phyloP scores from a whole-genome alignment of 2,888 invertebrate species.

The Andrena camellia region DNA sequence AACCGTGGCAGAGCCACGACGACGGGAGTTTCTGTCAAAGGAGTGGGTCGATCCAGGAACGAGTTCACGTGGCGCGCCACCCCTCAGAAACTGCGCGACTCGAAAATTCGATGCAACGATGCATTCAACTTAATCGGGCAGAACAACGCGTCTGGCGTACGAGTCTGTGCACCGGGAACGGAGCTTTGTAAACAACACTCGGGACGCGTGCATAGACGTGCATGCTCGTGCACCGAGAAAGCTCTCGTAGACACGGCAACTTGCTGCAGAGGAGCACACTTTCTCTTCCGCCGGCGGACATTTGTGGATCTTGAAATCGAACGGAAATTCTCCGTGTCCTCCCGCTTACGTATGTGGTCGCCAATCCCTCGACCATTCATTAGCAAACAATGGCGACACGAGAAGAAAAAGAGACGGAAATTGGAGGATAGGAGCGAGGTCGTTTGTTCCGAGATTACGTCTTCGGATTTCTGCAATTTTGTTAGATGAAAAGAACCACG shows the following conservation, averaged over 20 bases:
- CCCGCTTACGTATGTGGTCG: neutral
- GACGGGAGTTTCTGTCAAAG: neutral
- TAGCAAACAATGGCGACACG: too few species aligned
- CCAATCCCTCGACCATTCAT: too few species aligned
- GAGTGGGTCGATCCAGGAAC: neutral
- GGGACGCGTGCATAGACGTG: slow-evolving; percentile 18
- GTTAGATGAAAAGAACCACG: too few species aligned
- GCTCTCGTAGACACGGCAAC: neutral
- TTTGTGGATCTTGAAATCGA: slow-evolving; percentile 5
- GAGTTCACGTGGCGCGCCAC: neutral
- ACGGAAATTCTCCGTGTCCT: neutral
- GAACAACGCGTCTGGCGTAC: slow-evolving; percentile 52
- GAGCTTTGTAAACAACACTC: slow-evolving; percentile 39
- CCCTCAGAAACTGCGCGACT: slow-evolving; percentile 40
- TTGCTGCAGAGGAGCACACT: neutral
- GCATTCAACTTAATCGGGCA: slow-evolving; percentile 65
- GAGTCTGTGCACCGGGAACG: slow-evolving; percentile 22
- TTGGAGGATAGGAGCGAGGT: too few species aligned
- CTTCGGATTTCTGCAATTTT: too few species aligned
- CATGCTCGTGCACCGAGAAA: neutral
- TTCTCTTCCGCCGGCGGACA: neutral
- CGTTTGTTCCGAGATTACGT: too few species aligned
- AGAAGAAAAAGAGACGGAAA: too few species aligned
- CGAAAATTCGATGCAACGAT: slow-evolving; percentile 36
- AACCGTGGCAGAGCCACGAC: neutral